Evolutionary conservation across 2,888 invertebrate species (phyloP).

Genomic region (Orthosia cruda): DNA sequence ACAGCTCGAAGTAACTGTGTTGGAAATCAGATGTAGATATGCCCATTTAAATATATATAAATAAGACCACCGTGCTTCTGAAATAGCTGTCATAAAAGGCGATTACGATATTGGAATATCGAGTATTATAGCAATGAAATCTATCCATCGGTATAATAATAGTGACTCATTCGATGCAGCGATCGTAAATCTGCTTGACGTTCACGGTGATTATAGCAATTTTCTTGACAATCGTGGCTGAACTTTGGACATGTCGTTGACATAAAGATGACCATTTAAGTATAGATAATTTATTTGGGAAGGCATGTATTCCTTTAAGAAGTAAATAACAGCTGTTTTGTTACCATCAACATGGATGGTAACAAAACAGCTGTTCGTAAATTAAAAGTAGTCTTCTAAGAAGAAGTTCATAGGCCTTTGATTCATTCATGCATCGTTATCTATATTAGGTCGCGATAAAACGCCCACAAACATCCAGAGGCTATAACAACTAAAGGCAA

Average conservation of each 20-base stretch:
- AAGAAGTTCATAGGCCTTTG: constrained; percentile 8
- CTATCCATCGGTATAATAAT: constrained; percentile 13
- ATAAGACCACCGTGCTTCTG: constrained; percentile 33
- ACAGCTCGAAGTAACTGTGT: constrained; percentile 48
- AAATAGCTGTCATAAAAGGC: constrained; percentile 26
- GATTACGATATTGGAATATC: constrained; percentile 18
- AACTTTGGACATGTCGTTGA: constrained; percentile 24
- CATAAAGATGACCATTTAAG: constrained; percentile 39
- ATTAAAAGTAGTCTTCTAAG: not conserved
- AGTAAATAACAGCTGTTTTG: no score
- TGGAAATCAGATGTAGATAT: constrained; percentile 47
- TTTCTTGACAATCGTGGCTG: constrained; percentile 27
- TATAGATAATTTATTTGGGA: constrained; percentile 4
- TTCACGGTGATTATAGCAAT: constrained; percentile 40
- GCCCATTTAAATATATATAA: constrained; percentile 42
- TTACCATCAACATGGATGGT: no score
- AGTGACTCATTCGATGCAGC: constrained; percentile 8
- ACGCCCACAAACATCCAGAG: constrained; percentile 22
- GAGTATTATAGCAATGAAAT: constrained; percentile 11
- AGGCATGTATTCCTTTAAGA: not conserved
- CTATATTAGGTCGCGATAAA: constrained; percentile 35
- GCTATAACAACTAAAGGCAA: constrained; percentile 44
- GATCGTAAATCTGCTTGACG: constrained; percentile 17
- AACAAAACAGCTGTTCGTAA: not conserved
- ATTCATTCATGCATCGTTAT: constrained; percentile 32